Base-by-base conservation (phyloP, 2,797 vertebrate species). In the Cyprinodon diabolis region DNA sequence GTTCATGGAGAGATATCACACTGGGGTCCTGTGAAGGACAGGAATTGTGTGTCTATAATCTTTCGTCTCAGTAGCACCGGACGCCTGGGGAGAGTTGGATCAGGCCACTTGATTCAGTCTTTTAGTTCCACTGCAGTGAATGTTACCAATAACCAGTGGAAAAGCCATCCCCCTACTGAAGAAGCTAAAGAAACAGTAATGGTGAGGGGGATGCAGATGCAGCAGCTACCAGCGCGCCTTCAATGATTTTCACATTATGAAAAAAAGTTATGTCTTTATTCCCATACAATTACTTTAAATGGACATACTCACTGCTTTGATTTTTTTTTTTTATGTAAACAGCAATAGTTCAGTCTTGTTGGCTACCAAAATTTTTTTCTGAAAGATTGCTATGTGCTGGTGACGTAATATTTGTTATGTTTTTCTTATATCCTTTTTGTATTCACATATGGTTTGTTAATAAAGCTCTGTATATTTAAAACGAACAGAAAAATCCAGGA, bases 71-170 rank as follows among this genome's bases (percentile, higher is more conserved):
- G 89, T 83, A 69, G 75, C 70, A 4, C 68, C 7, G 82, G 87
- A 91, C 83, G 87, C 90, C 89, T 4, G 77, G 91, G 89, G 93
- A 92, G 86, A 84, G 76, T 89, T 90, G 90, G 90, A 92, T 93
- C 91, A 90, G 89, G 84, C 91, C 89, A 89, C 92, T 94, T 90
- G 91, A 90, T 93, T 93, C 88, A 88, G 90, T 92, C 91, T 91
- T 93, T 92, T 90, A 89, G 90, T 93, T 92, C 89, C 86, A 91
- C 89, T 78, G 83, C 78, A 87, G 85, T 88, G 89, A 82, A 89
- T 84, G 74, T 79, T 86, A 86, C 82, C 82, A 48, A 80, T 86
- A 76, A 65, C 69, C 79, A 55, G 83, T 65, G 86, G 81, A 87
- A 88, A 91, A 92, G 86, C 87, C 84, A 84, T 87, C 81, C 88